Evolutionary conservation across 2,888 invertebrate species (phyloP), one percentile per base, ranked within the genome.

Genomic region (Hirtodrosophila trivittata): DNA sequence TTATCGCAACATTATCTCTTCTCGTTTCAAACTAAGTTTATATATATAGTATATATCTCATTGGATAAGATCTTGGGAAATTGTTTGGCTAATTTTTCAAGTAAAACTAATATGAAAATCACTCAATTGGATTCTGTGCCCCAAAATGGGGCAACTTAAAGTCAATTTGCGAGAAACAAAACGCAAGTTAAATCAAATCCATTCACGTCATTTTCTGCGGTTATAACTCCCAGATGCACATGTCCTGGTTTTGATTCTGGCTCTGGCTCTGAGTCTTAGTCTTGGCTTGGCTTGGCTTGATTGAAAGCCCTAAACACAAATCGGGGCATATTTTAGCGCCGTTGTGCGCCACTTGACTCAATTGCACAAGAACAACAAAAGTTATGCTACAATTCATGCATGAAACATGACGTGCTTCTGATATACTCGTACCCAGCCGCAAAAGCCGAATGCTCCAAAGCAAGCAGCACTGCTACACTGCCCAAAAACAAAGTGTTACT

Each of bases 351-450:
- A 72, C 81, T 77, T 80, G 83, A 81, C 77, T 77, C 77, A 62
- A 81, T 81, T 81, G 70, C 80, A 63, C 70, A 70, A 52, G 63
- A 76, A 84, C 81, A 76, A 84, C 81, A 76, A 76, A 77, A 75
- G 74, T 81, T 81, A 68, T 75, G 84, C 84, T 62, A 76, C 81
- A 77, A 81, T 84, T 84, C 84, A 81, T 81, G 81, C 78, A 71
- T 84, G 77, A 84, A 84, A 81, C 74, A 76, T 81, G 81, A 66
- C 83, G 62, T 47, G 45, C 46, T 66, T 58, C 60, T 62, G 50
- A 56, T 47, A 64, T 45, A 14, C 25, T 10, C 28, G 32, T 33
- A 42, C 51, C 28, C 37, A 45, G 45, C 54, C 59, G 38, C 68
- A 69, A 37, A 25, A 49, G 26, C 39, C 52, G 32, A 38, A 45